Base-by-base conservation (phyloP, 2,888 invertebrate species). In the Lepidonotus clava region DNA sequence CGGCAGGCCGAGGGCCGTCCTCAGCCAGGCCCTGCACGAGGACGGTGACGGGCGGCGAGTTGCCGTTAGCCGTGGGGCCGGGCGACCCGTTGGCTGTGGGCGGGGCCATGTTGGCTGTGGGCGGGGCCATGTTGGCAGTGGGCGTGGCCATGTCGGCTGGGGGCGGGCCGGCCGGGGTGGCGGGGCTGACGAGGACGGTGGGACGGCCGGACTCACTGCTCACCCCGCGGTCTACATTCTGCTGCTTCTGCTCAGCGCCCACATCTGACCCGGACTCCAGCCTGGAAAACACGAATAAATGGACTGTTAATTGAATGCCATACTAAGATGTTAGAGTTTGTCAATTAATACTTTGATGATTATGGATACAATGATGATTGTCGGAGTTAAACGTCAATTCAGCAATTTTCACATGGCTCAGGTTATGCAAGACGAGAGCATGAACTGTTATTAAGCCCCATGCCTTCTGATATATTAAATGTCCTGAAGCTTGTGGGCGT, bases 141-240 rank as follows among this genome's bases (percentile, higher is more conserved):
- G 38, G 18, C n/a, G 71, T 24, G 46, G 67, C 24, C 67, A 21
- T 51, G 24, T 11, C n/a, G 8, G 40, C n/a, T n/a, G 40, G 18
- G 41, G 80, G 2, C n/a, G 80, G 51, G 24, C 46, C 28, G 46
- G 46, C 80, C n/a, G 85, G 40, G 66, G 38, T 21, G 32, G 71
- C 34, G 46, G 67, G 28, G 85, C 14, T 51, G 24, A 28, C n/a
- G 8, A 66, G 38, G 40, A 28, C 32, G 41, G 80, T 5, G 41
- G 80, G 51, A 41, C 46, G 51, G 46, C 80, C 80, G 5, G 41
- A 28, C 46, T 38, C 14, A 24, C 5, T n/a, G 28, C 80, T 41
- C n/a, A 0, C 1, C 71, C 4, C 8, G 61, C 11, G 24, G 56
- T 18, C 61, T 61, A 61, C 61, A 61, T 61, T 32, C 28, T 61